A percentile compares a stretch with the other conserved stretches of the same genome.
Evolutionary conservation across 2,113 vertebrate genomes (phyloP).

Genomic region (Gymnarchus niloticus): DNA sequence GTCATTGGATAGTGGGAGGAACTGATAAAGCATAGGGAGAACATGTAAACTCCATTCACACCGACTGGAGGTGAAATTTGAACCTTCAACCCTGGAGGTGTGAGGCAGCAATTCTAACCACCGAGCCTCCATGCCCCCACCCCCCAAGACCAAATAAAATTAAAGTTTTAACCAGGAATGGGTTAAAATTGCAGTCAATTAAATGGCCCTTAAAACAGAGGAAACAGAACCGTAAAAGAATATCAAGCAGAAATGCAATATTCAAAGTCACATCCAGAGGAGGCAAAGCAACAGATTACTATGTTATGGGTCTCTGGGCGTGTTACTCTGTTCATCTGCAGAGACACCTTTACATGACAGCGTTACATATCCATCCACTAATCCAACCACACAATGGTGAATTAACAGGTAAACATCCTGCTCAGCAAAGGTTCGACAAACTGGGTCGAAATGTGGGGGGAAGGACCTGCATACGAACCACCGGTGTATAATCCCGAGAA

Average conservation of each 20-base stretch:
- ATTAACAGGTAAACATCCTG: not conserved
- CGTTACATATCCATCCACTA: not conserved
- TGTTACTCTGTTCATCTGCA: not conserved
- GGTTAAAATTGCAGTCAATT: not conserved
- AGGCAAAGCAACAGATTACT: not conserved
- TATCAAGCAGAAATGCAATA: conserved; percentile 2
- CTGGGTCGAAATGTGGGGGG: not conserved
- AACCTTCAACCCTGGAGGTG: too few relatives aligned
- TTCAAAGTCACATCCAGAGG: not conserved
- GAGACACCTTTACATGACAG: not conserved
- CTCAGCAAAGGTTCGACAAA: not conserved
- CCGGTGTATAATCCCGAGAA: not conserved
- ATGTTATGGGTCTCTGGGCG: not conserved
- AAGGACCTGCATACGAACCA: not conserved
- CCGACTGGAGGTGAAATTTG: too few relatives aligned
- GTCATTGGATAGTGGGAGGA: too few relatives aligned
- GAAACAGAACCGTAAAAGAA: not conserved
- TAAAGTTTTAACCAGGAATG: too few relatives aligned
- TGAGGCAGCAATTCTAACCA: too few relatives aligned
- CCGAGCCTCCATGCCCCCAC: too few relatives aligned
- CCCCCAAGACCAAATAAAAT: too few relatives aligned
- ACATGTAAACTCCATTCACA: too few relatives aligned
- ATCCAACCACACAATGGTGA: not conserved
- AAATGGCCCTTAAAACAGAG: not conserved
- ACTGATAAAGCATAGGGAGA: too few relatives aligned